These are phyloP conservation scores for Heterodera schachtii DNA, from an alignment of 1,140 invertebrate species.

Conservation along the genomic window DNA sequence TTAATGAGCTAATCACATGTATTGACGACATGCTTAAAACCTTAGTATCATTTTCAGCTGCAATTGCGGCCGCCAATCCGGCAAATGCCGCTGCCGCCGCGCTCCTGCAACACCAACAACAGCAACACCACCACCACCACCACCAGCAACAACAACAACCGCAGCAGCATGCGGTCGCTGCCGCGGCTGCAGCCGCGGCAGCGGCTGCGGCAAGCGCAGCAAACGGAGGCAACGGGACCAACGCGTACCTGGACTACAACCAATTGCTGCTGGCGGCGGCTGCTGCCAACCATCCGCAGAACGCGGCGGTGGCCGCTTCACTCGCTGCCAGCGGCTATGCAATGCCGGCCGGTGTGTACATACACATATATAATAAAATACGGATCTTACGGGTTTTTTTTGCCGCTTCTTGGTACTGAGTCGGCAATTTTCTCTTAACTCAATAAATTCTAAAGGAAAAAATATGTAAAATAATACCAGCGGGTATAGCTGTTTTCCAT, in stretches of 20 bases:
- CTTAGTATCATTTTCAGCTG: constrained; percentile 4
- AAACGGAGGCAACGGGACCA: neutral
- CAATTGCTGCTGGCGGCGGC: constrained; percentile 28
- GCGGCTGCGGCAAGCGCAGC: neutral
- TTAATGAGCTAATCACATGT: too few species aligned
- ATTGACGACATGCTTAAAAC: neutral
- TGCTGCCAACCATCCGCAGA: constrained; percentile 14
- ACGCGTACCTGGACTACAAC: constrained; percentile 25
- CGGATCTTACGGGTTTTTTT: too few species aligned
- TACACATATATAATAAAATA: too few species aligned
- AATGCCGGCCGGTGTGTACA: constrained; percentile 4
- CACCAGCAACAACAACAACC: too few species aligned
- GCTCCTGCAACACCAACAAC: neutral
- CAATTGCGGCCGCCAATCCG: constrained; percentile 15
- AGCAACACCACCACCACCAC: neutral
- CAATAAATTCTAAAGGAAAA: too few species aligned
- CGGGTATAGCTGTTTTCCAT: too few species aligned
- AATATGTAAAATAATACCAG: too few species aligned
- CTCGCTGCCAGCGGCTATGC: constrained; percentile 17
- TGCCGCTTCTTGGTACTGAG: too few species aligned
- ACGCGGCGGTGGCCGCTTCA: neutral
- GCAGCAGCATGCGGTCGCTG: too few species aligned
- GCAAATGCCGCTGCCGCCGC: constrained; percentile 18
- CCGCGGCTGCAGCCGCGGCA: too few species aligned
- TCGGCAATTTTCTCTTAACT: too few species aligned